A percentile compares a stretch with the other conserved stretches of the same genome.
phyloP scores from a whole-genome alignment of 2,113 vertebrate genomes.

The Climacteris rufus region DNA sequence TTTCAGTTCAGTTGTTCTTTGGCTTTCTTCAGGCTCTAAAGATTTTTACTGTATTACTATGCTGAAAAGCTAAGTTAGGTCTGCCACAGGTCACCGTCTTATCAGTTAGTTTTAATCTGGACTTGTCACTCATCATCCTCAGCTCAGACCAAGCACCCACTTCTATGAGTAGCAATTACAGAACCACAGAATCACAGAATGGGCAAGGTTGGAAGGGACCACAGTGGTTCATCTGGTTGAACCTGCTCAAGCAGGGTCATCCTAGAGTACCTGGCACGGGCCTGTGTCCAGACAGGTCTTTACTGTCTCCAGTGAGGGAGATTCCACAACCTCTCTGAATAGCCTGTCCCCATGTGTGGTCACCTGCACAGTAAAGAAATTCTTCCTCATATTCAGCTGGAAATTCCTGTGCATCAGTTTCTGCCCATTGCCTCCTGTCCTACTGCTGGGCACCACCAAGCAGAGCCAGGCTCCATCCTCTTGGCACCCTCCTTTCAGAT shows the following conservation, averaged over 20 bases:
- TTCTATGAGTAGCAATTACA: not conserved
- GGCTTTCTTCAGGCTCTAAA: not conserved
- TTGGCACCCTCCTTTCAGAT: not conserved
- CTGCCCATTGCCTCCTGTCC: not conserved
- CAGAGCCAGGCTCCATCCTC: not conserved
- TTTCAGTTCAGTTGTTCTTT: not conserved
- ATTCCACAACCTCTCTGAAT: not conserved
- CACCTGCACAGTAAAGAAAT: rapidly evolving
- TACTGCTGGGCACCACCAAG: rapidly evolving
- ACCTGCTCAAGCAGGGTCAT: not conserved
- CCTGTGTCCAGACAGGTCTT: not conserved
- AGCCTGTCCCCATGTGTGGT: rapidly evolving
- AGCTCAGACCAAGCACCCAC: not conserved
- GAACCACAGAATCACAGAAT: not conserved
- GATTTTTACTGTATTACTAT: not conserved
- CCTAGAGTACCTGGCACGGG: not conserved
- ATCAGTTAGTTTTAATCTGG: not conserved
- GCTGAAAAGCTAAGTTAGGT: not conserved
- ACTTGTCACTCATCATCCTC: not conserved
- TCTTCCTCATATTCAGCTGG: not conserved
- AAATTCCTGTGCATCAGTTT: not conserved
- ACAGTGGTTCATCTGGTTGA: not conserved
- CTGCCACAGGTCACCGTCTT: not conserved
- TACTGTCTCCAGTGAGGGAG: not conserved
- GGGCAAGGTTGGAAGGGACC: not conserved